These are phyloP conservation scores for Trichonephila clavipes DNA, from an alignment of 1,140 invertebrate species.

Conservation along the genomic window DNA sequence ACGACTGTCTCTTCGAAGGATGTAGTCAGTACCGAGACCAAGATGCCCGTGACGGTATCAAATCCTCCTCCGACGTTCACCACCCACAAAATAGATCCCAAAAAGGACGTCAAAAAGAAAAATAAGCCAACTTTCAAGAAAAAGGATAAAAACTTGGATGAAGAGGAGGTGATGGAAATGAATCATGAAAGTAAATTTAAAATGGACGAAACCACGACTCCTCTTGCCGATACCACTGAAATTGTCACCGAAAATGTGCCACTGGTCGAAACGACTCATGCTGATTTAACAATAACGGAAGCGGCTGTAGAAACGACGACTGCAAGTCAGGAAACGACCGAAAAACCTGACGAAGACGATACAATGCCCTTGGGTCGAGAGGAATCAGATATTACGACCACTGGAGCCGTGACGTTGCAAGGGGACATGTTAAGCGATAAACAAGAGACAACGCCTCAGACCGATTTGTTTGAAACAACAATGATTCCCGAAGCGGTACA, in stretches of 20 bases:
- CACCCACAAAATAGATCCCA: conserved; percentile 9
- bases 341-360: neutral
- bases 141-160: conserved; percentile 36
- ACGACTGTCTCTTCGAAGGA: neutral
- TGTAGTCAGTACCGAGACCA: neutral
- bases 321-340: neutral
- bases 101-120: conserved; percentile 56
- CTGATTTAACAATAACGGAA: neutral
- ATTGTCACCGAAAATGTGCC: neutral
- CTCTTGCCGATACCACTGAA: neutral
- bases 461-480: conserved; percentile 26
- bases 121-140: conserved; percentile 41
- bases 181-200: neutral
- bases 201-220: neutral
- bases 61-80: neutral
- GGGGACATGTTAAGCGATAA: conserved; percentile 10
- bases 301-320: neutral
- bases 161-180: neutral
- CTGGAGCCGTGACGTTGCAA: neutral
- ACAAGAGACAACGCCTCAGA: neutral
- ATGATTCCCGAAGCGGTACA: neutral
- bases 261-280: neutral
- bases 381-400: neutral
- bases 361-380: neutral
- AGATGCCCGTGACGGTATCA: neutral